Evolutionary conservation across 2,113 vertebrate genomes (phyloP).

Genomic region (Sitta europaea): DNA sequence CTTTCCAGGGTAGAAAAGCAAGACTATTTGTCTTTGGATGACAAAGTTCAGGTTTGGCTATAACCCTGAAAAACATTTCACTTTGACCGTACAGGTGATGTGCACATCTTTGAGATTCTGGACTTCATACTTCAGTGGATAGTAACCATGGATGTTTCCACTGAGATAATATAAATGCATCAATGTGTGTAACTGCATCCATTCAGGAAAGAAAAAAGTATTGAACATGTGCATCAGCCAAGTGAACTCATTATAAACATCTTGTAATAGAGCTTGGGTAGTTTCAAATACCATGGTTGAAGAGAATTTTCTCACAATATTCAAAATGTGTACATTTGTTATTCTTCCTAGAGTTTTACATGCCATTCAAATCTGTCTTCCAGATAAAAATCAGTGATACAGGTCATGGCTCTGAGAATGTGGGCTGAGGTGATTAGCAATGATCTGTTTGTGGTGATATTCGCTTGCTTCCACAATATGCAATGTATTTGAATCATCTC

Average conservation of each 20-base stretch:
- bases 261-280: neutral
- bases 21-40: neutral
- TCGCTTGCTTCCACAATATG: neutral
- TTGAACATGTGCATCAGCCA: neutral
- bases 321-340: neutral
- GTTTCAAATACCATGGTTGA: neutral
- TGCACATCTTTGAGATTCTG: neutral
- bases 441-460: neutral
- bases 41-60: neutral
- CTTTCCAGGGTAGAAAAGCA: neutral
- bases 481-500: neutral
- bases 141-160: neutral
- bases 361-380: neutral
- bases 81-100: neutral
- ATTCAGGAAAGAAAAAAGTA: neutral
- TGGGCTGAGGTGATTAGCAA: neutral
- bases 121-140: neutral
- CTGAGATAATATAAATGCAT: neutral
- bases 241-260: neutral
- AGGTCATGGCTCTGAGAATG: neutral
- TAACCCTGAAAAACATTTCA: neutral
- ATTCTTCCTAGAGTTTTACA: neutral
- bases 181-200: neutral
- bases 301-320: neutral
- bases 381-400: neutral